Base-by-base conservation (phyloP, 2,113 vertebrate genomes). In the Malurus alboscapulatus region DNA sequence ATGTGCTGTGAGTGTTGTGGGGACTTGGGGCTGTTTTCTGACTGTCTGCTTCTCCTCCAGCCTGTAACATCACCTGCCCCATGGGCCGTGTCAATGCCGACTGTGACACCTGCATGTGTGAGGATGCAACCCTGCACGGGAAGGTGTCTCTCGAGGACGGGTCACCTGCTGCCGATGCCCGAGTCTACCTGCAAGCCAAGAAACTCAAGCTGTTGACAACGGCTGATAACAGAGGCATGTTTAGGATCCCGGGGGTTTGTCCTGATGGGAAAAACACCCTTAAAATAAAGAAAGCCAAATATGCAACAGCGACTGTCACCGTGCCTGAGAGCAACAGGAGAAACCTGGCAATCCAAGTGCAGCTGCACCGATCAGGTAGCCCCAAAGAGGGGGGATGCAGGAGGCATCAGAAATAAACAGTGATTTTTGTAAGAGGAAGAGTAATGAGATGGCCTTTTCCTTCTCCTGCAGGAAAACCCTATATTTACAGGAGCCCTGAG, bases 71-170 rank as follows among this genome's bases (percentile, higher is more conserved):
- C 89, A 97, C 97, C 58, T 99, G 99, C 87, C 48, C 96, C 88
- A 98, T 98, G 98, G 99, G 99, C 40, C 98, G 18, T 3, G 97
- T 97, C 48, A 99, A 99, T 2, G 98, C 98, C 0, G 98, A 99
- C 67, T 99, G 99, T 22, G 98, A 98, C 0, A 80, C 98, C 9
- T 99, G 99, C 96, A 98, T 98, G 97, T 99, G 99, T 40, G 97
- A 99, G 94, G 98, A 99, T 7, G 98, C 98, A 24, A 86, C 97
- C 29, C 96, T 99, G 42, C 96, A 98, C 0, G 99, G 99, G 32
- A 98, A 97, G 27, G 97, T 99, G 45, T 98, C 98, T 68, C 98
- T 99, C 0, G 97, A 98, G 7, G 99, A 98, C 0, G 98, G 99
- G 19, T 98, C 98, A 4, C 98, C 97, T 1, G 98, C 98, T 58